Evolutionary conservation across 37 sponge, comb jelly and placozoan species (phyloP), one percentile per base, ranked within the genome.

Genomic region (Aplysina aerophoba): DNA sequence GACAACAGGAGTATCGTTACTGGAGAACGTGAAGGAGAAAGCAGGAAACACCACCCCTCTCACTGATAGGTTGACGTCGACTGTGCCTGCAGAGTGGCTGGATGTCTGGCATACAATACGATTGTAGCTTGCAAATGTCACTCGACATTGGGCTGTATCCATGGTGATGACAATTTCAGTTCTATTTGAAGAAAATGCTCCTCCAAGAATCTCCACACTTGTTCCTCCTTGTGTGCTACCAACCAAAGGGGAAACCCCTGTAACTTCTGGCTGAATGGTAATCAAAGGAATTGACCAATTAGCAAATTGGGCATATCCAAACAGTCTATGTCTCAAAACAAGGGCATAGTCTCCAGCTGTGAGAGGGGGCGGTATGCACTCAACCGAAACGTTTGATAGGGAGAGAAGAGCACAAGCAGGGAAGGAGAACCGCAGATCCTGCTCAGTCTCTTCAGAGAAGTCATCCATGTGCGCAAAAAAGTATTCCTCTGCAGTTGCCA

Each of bases 141-240:
- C 82, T 6, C 34, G 27, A 75, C 94, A 94, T 13, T 0, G 12
- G 3, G 58, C 35, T 28, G 35, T 41, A 13, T 92, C 92, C 27
- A 91, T 73, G 17, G 59, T 31, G 24, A 94, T 87, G 27, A 34
- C 19, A 11, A 89, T 59, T 0, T 83, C 86, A n/a, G 55, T 28
- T 15, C 8, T 31, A 19, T 60, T 13, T 33, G 17, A 25, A 22
- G 87, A 44, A 71, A 97, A 90, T 4, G 85, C 87, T 60, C 62
- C 81, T 27, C 96, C 98, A 85, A 59, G 69, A 83, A 97, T 90
- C 60, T 89, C 90, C n/a, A 97, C 66, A 28, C 13, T 37, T 4
- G 89, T 95, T 27, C 96, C 96, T 0, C 86, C 90, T 6, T 39
- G 44, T 25, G 53, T 75, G 53, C 78, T 75, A n/a, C 78, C 78